phyloP scores from a whole-genome alignment of 2,888 invertebrate species.

The Fabriciana adippe region DNA sequence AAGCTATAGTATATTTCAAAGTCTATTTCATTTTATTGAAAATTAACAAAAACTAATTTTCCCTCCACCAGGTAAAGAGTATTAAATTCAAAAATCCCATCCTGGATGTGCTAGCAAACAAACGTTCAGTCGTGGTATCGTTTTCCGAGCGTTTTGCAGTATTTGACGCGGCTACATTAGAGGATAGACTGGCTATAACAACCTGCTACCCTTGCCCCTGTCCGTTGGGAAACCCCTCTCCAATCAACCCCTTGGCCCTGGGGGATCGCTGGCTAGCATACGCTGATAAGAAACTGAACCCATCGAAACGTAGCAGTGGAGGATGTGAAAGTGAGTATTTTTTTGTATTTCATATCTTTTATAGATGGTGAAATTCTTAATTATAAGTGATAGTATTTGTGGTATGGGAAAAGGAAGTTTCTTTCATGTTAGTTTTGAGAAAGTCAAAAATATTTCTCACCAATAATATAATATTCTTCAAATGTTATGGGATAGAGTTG shows the following conservation, averaged over 20 bases:
- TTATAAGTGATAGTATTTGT: no score
- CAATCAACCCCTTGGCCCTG: conserved; percentile 90
- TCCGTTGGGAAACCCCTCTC: conserved; percentile 76
- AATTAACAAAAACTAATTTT: not conserved
- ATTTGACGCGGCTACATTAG: conserved; percentile 93
- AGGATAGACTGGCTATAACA: conserved; percentile 92
- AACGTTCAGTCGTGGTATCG: conserved; percentile 92
- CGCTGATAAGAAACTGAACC: conserved; percentile 92
- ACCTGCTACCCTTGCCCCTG: conserved; percentile 95
- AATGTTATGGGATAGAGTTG: no score
- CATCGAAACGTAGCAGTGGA: conserved; percentile 90
- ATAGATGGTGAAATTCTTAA: no score
- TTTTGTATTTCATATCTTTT: not conserved
- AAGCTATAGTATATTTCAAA: not conserved
- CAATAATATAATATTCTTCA: no score
- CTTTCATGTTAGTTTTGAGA: no score
- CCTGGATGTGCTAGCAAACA: conserved; percentile 93
- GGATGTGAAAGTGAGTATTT: conserved; percentile 86
- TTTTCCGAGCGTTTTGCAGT: conserved; percentile 95
- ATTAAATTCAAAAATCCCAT: conserved; percentile 96
- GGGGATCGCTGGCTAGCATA: conserved; percentile 93
- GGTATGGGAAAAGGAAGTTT: no score
- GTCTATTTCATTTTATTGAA: not conserved
- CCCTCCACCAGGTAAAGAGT: conserved; percentile 86
- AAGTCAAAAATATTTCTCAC: no score